Percentiles rank a stretch among this genome's conserved stretches.
phyloP scores from a whole-genome alignment of 2,888 invertebrate genomes.

The Nymphalis polychloros region DNA sequence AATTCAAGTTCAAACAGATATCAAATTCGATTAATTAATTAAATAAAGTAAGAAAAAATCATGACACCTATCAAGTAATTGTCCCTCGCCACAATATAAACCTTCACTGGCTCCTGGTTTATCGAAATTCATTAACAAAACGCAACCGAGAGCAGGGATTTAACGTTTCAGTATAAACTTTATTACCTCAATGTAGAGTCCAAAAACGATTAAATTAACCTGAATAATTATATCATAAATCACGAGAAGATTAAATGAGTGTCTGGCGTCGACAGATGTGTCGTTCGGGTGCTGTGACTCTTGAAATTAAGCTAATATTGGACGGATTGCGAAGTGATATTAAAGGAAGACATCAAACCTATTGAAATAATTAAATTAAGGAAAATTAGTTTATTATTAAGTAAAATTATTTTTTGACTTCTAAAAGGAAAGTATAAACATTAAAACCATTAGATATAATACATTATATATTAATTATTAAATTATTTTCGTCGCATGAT shows the following conservation, averaged over 20 bases:
- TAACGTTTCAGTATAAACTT: conserved; percentile 11
- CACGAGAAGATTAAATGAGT: conserved; percentile 45
- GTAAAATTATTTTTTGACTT: background rate
- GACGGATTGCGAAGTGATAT: conserved; percentile 28
- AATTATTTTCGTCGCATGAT: too few relatives aligned
- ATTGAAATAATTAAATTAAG: background rate
- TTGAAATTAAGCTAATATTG: conserved; percentile 39
- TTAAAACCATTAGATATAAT: too few relatives aligned
- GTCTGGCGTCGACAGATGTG: conserved; percentile 45
- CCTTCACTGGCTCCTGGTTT: conserved; percentile 5
- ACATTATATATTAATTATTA: too few relatives aligned
- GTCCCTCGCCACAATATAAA: conserved; percentile 7
- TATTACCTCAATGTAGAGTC: conserved; percentile 20
- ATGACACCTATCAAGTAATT: conserved; percentile 3
- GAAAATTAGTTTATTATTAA: background rate
- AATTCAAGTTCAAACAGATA: background rate
- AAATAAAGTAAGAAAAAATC: background rate
- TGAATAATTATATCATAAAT: conserved; percentile 45
- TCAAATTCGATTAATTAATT: background rate
- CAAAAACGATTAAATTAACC: conserved; percentile 29
- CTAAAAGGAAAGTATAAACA: background rate
- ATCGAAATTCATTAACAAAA: conserved; percentile 22
- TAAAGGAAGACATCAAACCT: conserved; percentile 11
- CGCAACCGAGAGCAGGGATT: background rate
- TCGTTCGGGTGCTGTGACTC: conserved; percentile 37